Evolutionary conservation across 2,888 invertebrate species (phyloP).

Genomic region (Neoascia interrupta): DNA sequence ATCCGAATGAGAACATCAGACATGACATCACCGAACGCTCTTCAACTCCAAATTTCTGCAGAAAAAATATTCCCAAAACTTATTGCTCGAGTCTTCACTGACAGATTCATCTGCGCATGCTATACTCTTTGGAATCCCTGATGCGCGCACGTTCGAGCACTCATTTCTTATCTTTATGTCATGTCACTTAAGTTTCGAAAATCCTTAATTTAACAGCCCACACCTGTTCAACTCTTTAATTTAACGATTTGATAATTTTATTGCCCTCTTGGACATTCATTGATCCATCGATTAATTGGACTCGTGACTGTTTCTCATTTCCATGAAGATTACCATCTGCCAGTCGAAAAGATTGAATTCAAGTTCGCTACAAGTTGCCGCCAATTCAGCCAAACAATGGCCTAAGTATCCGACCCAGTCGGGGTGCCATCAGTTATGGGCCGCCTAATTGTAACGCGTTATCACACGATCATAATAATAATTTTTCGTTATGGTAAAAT

Average conservation of each 20-base stretch:
- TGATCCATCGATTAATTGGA: slow-evolving; percentile 32
- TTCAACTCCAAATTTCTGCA: too few species aligned
- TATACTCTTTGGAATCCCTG: too few species aligned
- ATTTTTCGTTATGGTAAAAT: slow-evolving; percentile 28
- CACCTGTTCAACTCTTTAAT: slow-evolving; percentile 12
- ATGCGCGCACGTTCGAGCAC: too few species aligned
- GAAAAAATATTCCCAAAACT: too few species aligned
- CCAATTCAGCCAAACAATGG: not conserved
- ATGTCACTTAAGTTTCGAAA: not conserved
- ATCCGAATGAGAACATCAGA: too few species aligned
- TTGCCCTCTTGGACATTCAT: not conserved
- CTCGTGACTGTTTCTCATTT: slow-evolving; percentile 6
- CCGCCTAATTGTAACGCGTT: slow-evolving; percentile 14
- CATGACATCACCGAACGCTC: too few species aligned
- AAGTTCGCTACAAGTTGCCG: too few species aligned
- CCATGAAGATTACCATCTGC: slow-evolving; percentile 11
- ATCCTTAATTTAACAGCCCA: slow-evolving; percentile 9
- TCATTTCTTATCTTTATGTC: too few species aligned
- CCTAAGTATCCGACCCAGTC: too few species aligned
- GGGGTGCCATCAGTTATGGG: too few species aligned
- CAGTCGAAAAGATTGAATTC: not conserved
- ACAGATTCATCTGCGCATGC: too few species aligned
- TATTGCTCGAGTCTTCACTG: too few species aligned
- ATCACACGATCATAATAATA: slow-evolving; percentile 22
- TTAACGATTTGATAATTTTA: slow-evolving; percentile 9